These are phyloP conservation scores for Parapsyche elsis DNA, from an alignment of 1,140 invertebrate genomes.

Conservation along the genomic window DNA sequence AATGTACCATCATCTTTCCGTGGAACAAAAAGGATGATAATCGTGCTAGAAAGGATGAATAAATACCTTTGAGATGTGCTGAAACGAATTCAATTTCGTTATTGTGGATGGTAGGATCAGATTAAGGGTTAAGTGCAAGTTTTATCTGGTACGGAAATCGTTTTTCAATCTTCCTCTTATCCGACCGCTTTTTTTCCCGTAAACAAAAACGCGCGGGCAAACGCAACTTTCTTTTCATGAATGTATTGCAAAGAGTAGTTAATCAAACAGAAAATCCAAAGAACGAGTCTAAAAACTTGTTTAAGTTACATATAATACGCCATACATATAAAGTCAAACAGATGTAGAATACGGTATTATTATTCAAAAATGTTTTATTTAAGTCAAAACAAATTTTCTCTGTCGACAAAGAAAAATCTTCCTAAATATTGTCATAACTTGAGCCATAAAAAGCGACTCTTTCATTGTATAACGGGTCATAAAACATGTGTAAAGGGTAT, in stretches of 20 bases:
- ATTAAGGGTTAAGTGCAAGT: constrained; percentile 21
- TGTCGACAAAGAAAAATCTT: constrained; percentile 1
- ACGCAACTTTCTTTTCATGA: background rate
- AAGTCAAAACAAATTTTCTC: constrained; percentile 14
- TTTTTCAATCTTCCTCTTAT: background rate
- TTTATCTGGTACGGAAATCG: constrained; percentile 10
- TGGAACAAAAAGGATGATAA: background rate
- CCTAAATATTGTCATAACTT: constrained; percentile 47
- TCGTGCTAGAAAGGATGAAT: background rate
- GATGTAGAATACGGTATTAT: too few relatives aligned
- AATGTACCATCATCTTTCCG: background rate
- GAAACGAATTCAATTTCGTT: background rate
- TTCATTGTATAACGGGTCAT: constrained; percentile 52
- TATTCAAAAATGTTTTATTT: too few relatives aligned
- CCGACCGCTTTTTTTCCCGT: background rate
- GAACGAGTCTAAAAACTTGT: too few relatives aligned
- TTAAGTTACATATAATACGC: too few relatives aligned
- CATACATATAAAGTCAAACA: too few relatives aligned
- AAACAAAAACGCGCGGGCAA: background rate
- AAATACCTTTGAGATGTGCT: background rate
- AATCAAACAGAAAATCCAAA: too few relatives aligned
- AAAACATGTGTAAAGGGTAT: constrained; percentile 44
- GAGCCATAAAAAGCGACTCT: constrained; percentile 51
- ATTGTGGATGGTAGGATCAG: background rate
- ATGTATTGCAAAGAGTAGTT: background rate